Evolutionary conservation across 2,113 vertebrate species (phyloP).

Genomic region (Chrysochloris asiatica): DNA sequence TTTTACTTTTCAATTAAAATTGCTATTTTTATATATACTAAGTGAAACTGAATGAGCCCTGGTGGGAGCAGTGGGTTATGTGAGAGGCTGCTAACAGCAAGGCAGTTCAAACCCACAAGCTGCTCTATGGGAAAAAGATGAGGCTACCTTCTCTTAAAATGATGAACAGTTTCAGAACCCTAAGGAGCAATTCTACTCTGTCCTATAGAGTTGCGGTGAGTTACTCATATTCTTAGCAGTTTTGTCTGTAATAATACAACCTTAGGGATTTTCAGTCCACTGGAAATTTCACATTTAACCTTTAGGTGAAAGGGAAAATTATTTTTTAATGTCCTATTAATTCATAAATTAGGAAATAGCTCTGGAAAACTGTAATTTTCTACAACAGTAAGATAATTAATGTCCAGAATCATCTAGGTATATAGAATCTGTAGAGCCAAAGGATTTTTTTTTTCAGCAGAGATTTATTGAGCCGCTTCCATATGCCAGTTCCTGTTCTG

Average conservation of each 20-base stretch:
- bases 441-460: constrained; percentile 13
- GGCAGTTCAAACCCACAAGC: no score
- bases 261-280: constrained; percentile 10
- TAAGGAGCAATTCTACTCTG: no score
- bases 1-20: no score
- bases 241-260: constrained; percentile 26
- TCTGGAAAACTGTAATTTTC: constrained; percentile 25
- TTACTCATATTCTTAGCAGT: constrained; percentile 20
- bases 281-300: constrained; percentile 7
- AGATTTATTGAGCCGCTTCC: constrained; percentile 1
- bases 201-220: no score
- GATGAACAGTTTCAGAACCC: no score
- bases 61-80: no score
- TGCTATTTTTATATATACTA: no score
- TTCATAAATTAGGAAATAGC: not conserved
- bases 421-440: not conserved
- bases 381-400: not conserved
- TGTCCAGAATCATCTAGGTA: not conserved
- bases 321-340: constrained; percentile 28
- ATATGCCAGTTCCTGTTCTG: not conserved
- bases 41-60: no score
- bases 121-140: no score
- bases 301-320: not conserved
- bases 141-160: no score
- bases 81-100: no score